These are phyloP conservation scores for Agonum fuliginosum DNA, from an alignment of 2,888 invertebrate species.

Conservation along the genomic window DNA sequence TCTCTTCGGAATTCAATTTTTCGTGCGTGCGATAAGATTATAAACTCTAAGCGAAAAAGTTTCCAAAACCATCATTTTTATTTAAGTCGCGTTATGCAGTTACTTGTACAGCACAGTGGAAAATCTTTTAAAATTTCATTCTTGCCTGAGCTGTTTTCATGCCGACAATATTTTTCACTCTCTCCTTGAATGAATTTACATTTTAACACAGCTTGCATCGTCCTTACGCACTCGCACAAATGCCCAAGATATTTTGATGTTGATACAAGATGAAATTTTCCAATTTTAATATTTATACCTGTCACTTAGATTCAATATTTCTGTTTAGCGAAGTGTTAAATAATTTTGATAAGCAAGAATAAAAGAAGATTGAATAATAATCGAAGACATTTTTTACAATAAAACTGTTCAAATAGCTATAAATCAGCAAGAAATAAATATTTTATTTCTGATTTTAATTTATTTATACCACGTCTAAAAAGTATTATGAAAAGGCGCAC, in stretches of 20 bases:
- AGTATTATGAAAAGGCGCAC: slow-evolving; percentile 20
- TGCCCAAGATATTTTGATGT: slow-evolving; percentile 6
- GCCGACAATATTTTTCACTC: slow-evolving; percentile 33
- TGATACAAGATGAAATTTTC: slow-evolving; percentile 29
- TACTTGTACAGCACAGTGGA: not conserved
- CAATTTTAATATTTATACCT: slow-evolving; percentile 38
- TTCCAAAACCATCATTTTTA: slow-evolving; percentile 13
- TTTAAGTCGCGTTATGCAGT: not conserved
- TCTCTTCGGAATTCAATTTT: slow-evolving; percentile 23
- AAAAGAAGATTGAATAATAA: not conserved
- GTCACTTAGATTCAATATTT: slow-evolving; percentile 24
- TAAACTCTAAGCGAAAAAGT: slow-evolving; percentile 30
- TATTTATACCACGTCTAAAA: slow-evolving; percentile 5
- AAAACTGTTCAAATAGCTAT: not conserved
- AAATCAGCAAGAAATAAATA: slow-evolving; percentile 10
- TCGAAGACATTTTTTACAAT: not conserved
- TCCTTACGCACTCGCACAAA: not conserved
- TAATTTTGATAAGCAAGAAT: slow-evolving; percentile 2
- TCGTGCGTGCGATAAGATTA: slow-evolving; percentile 2
- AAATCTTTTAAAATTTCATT: slow-evolving; percentile 37
- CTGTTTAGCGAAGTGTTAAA: slow-evolving; percentile 25
- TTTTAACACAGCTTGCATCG: slow-evolving; percentile 1
- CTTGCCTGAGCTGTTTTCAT: slow-evolving; percentile 5
- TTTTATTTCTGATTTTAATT: not conserved
- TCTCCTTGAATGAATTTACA: slow-evolving; percentile 6